Evolutionary conservation across 2,888 invertebrate species (phyloP).

Genomic region (Chrysotoxum bicinctum): DNA sequence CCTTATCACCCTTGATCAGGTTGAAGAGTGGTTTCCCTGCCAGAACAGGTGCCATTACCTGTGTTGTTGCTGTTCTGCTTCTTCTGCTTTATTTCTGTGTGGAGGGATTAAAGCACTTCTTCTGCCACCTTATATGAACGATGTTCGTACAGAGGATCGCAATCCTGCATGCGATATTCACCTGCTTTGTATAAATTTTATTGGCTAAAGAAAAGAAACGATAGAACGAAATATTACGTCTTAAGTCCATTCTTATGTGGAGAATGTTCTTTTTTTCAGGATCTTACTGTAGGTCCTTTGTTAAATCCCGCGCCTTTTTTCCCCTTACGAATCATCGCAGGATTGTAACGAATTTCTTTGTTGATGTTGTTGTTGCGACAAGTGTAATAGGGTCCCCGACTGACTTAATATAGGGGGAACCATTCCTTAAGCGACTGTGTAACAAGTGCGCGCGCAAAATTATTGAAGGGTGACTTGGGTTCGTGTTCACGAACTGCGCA

Average conservation of each 20-base stretch:
- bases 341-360: slow-evolving; percentile 35
- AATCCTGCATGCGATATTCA: slow-evolving; percentile 65
- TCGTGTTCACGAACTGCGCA: neutral
- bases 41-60: slow-evolving; percentile 68
- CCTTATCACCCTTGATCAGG: slow-evolving; percentile 66
- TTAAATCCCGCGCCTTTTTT: slow-evolving; percentile 61
- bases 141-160: slow-evolving; percentile 7
- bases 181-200: slow-evolving; percentile 54
- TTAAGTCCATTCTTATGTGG: neutral
- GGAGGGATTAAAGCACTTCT: slow-evolving; percentile 62
- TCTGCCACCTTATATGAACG: slow-evolving; percentile 55
- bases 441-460: slow-evolving; percentile 72
- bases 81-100: slow-evolving; percentile 22
- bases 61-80: slow-evolving; percentile 40
- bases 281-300: slow-evolving; percentile 61
- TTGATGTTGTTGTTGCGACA: slow-evolving; percentile 61
- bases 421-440: slow-evolving; percentile 31
- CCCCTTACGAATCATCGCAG: slow-evolving; percentile 1
- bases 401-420: slow-evolving; percentile 41
- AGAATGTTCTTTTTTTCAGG: slow-evolving; percentile 36
- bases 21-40: slow-evolving; percentile 47
- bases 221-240: neutral
- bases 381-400: slow-evolving; percentile 51
- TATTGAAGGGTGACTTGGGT: slow-evolving; percentile 51
- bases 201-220: slow-evolving; percentile 9